phyloP scores from a whole-genome alignment of 2,113 vertebrate genomes.

The Crotalus helleri region DNA sequence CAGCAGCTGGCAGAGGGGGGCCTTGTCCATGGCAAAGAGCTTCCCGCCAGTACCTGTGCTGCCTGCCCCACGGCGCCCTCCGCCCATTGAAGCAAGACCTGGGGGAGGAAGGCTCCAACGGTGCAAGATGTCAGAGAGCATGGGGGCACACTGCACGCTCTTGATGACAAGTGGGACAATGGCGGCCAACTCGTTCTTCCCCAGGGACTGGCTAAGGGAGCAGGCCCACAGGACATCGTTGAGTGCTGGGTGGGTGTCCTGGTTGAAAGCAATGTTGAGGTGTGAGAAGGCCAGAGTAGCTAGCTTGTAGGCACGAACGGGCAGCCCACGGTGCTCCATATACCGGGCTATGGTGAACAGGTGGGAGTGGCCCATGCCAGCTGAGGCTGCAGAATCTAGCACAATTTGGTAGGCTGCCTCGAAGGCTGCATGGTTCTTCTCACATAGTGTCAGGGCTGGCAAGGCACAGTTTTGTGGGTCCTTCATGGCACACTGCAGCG shows the following conservation, averaged over 20 bases:
- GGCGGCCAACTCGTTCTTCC: slow-evolving; percentile 64
- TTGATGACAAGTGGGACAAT: slow-evolving; percentile 69
- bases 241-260: slow-evolving; percentile 70
- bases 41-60: slow-evolving; percentile 26
- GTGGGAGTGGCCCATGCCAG: slow-evolving; percentile 67
- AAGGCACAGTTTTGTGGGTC: slow-evolving; percentile 69
- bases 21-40: slow-evolving; percentile 58
- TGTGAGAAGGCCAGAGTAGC: slow-evolving; percentile 66
- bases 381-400: slow-evolving; percentile 56
- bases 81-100: slow-evolving; percentile 49
- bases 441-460: slow-evolving; percentile 68
- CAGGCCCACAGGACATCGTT: slow-evolving; percentile 72
- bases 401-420: slow-evolving; percentile 71
- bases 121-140: slow-evolving; percentile 67
- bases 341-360: slow-evolving; percentile 69
- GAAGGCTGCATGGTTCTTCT: slow-evolving; percentile 69
- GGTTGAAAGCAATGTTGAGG: slow-evolving; percentile 69
- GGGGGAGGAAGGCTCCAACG: slow-evolving; percentile 65
- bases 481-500: slow-evolving; percentile 70
- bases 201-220: slow-evolving; percentile 69
- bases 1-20: slow-evolving; percentile 65
- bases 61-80: slow-evolving; percentile 47
- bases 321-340: slow-evolving; percentile 70
- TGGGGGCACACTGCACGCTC: slow-evolving; percentile 69
- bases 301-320: slow-evolving; percentile 66